A percentile compares a stretch with the other conserved stretches of the same genome.
Evolutionary conservation across 2,797 vertebrate genomes (phyloP).

Genomic region (Odontamblyopus lacepedii): DNA sequence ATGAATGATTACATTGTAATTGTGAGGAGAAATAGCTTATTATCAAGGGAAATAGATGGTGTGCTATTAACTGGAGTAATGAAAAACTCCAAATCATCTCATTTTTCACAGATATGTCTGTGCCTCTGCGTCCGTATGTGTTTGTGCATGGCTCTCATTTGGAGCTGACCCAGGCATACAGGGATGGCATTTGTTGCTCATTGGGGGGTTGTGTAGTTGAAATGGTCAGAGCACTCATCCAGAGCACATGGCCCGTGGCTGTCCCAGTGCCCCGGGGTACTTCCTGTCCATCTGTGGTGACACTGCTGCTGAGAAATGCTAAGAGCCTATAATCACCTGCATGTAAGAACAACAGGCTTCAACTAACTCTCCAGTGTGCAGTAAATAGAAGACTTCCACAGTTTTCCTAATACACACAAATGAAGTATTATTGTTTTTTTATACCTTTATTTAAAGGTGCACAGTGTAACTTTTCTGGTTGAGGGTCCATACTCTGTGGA

Average conservation of each 20-base stretch:
- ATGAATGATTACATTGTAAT: constrained; percentile 22
- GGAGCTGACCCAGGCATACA: constrained; percentile 68
- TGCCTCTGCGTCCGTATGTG: constrained; percentile 27
- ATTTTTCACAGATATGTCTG: constrained; percentile 25
- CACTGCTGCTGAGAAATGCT: constrained; percentile 61
- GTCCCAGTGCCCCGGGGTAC: constrained; percentile 63
- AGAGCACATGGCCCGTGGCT: constrained; percentile 60
- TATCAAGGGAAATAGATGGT: constrained; percentile 28
- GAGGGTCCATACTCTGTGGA: too few relatives aligned
- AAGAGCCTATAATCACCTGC: constrained; percentile 45
- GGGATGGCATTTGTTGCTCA: constrained; percentile 77
- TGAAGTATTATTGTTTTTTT: too few relatives aligned
- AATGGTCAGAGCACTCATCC: not conserved
- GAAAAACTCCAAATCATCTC: constrained; percentile 44
- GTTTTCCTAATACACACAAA: too few relatives aligned
- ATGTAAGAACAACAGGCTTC: constrained; percentile 21
- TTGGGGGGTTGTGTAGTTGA: constrained; percentile 51
- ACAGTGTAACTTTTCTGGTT: too few relatives aligned
- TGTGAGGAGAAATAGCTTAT: constrained; percentile 18
- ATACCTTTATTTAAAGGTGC: too few relatives aligned
- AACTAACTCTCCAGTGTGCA: not conserved
- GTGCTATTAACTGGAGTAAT: constrained; percentile 36
- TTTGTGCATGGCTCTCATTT: constrained; percentile 49
- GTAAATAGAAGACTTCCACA: too few relatives aligned
- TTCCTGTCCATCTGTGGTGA: constrained; percentile 80